A percentile compares a stretch with the other conserved stretches of the same genome.
These are phyloP conservation scores for Gopherus evgoodei DNA, from an alignment of 2,113 vertebrate species.

Conservation along the genomic window DNA sequence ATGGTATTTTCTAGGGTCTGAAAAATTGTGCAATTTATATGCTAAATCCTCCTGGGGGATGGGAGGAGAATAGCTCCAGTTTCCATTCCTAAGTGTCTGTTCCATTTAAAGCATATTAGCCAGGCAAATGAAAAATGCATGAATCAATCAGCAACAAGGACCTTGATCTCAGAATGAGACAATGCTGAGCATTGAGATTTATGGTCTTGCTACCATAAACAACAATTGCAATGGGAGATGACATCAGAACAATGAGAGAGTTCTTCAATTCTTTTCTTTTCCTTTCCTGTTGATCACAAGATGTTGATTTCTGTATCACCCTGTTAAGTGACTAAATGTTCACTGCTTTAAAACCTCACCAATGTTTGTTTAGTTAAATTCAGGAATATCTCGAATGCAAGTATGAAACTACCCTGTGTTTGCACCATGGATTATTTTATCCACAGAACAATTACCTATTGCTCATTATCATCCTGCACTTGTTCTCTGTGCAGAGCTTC, in stretches of 20 bases:
- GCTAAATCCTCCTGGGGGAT: not conserved
- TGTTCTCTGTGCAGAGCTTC: constrained; percentile 2
- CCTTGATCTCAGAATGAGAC: constrained; percentile 66
- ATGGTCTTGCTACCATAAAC: constrained; percentile 74
- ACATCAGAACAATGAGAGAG: constrained; percentile 65
- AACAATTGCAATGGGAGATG: constrained; percentile 78
- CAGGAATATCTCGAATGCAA: constrained; percentile 31
- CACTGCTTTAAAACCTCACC: constrained; percentile 43
- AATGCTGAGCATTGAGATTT: constrained; percentile 79
- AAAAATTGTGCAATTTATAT: constrained; percentile 38
- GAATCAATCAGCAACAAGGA: constrained; percentile 71
- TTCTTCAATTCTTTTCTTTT: constrained; percentile 65
- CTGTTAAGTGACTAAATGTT: constrained; percentile 21
- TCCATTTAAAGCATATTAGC: constrained; percentile 77
- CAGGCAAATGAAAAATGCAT: constrained; percentile 71
- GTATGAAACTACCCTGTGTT: not conserved
- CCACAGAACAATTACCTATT: not conserved
- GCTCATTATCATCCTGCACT: not conserved
- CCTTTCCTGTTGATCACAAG: constrained; percentile 74
- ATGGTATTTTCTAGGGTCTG: not conserved
- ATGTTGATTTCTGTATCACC: constrained; percentile 72
- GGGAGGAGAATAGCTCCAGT: constrained; percentile 18
- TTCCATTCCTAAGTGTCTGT: constrained; percentile 66
- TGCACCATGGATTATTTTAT: not conserved
- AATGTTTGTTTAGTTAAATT: constrained; percentile 5